Base-by-base conservation (phyloP, 2,888 invertebrate genomes). In the Gerris lacustris region DNA sequence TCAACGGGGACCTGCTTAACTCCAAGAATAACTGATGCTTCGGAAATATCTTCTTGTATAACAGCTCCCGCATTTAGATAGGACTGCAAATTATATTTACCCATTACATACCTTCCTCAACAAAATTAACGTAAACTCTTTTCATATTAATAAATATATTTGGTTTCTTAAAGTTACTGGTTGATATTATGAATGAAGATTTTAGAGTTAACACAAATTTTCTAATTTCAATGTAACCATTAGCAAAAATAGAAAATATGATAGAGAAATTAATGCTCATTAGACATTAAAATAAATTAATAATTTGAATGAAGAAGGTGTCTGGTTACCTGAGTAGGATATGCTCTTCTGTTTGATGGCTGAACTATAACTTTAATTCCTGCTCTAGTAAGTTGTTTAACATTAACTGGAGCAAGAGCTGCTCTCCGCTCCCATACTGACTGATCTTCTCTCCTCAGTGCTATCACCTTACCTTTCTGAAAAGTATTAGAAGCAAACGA, bases 281-380 rank as follows among this genome's bases (percentile, higher is more conserved):
- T 31, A 31, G 31, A 31, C 31, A 31, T 31, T 4, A 31, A 31
- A 31, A 31, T 31, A 31, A 31, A 31, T 31, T 1, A 31, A 31
- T 31, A 31, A 31, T 31, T 31, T 31, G 31, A 31, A 31, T 31
- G 31, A 31, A 31, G 31, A 31, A 31, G 31, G 1, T 31, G 31
- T 2, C 31, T 31, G 31, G 1, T 31, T 73, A 85, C 92, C 86
- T 96, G 94, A 87, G 97, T 96, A 1, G 98, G 97, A 82, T 97
- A 99, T 0, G 99, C 96, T 68, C 99, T 84, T 74, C 99, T 84
- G 80, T 99, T 99, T 71, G 97, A 97, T 0, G 99, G 98, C 79
- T 99, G 99, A 0, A 99, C 96, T 68, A 99, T 90, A 68, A 99
- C 97, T 80, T 92, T 92, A 66, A 96, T 90, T 5, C 96, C 95